Conservation (phyloP, 2,797 vertebrate species). For the Anguilla obscura region DNA sequence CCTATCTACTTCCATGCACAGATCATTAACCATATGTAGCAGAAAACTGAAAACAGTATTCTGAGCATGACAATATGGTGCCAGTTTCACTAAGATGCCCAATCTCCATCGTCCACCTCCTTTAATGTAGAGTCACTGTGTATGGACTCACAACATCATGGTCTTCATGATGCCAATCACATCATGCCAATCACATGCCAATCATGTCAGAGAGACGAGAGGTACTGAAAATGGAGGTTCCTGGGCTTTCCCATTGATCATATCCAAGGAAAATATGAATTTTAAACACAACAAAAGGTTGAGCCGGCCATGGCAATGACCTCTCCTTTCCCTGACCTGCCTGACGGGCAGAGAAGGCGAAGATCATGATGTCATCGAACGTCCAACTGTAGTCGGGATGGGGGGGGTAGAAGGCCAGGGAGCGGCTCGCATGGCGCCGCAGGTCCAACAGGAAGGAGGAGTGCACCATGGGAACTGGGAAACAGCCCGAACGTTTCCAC, state of each 20-base stretch:
- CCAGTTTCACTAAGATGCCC: neutral
- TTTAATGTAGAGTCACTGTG: neutral
- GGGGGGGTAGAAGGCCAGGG: slow-evolving; percentile 76
- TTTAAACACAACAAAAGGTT: neutral
- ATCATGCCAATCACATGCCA: no score
- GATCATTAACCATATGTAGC: slow-evolving; percentile 23
- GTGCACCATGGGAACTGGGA: slow-evolving; percentile 86
- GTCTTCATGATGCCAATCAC: neutral
- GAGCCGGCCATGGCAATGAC: neutral
- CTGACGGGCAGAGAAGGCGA: slow-evolving; percentile 83
- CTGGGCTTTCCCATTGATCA: neutral
- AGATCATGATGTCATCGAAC: slow-evolving; percentile 86
- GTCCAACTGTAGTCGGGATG: slow-evolving; percentile 80
- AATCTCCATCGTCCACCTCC: neutral
- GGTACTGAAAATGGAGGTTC: neutral
- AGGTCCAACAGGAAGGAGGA: slow-evolving; percentile 85
- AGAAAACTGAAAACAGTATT: slow-evolving; percentile 24
- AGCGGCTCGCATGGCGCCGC: slow-evolving; percentile 72
- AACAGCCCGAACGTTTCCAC: slow-evolving; percentile 80
- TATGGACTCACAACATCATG: neutral
- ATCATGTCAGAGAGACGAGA: neutral
- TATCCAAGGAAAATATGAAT: neutral
- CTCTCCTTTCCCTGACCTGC: slow-evolving; percentile 69
- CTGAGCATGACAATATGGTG: slow-evolving; percentile 17
- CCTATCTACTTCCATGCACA: neutral